Base-by-base conservation (phyloP, 53 echinoderm and acorn worm species). In the Luidia sarsii region DNA sequence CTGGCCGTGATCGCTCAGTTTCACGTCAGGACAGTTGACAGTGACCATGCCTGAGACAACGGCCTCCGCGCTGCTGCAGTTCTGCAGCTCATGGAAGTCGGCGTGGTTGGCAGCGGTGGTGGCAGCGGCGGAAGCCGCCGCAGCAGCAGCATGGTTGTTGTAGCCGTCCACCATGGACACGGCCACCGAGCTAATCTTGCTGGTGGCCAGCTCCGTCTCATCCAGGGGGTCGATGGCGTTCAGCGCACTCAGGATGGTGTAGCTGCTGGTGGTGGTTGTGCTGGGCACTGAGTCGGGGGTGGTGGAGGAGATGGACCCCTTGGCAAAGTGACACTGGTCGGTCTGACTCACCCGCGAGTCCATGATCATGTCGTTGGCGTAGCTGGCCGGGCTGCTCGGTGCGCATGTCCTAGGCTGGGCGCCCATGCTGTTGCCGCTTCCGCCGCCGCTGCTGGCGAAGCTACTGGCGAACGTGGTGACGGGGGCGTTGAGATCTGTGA, bases 131-230 rank as follows among this genome's bases (percentile, higher is more conserved):
- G n/a, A n/a, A n/a, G n/a, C n/a, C n/a, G n/a, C n/a, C n/a, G n/a
- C n/a, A n/a, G n/a, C n/a, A 54, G 43, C 65, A 16, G 51, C 57
- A 35, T 21, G 34, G 41, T 75, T 49, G 41, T 39, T 75, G 35
- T 73, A 77, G 31, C 39, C 68, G 38, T 90, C 90, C 34, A 57
- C 85, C 82, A 90, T 75, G 50, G 85, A 75, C 18, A 86, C 75
- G 8, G 85, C 57, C 23, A 90, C 90, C 14, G 94, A 83, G 61
- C 90, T 85, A 21, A 94, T 88, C 68, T 88, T 94, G 73, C 88
- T 94, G 36, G 94, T 94, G 68, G 94, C 94, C 2, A 90, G 67
- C 16, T 88, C 90, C 15, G 94, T 94, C 67, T 94, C 94, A 16
- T 90, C 90, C 20, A 94, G 79, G 66, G 94, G 89, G 75, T 94